Evolutionary conservation across 2,888 invertebrate species (phyloP), one percentile per base, ranked within the genome.

Genomic region (Stratiomys singularior): DNA sequence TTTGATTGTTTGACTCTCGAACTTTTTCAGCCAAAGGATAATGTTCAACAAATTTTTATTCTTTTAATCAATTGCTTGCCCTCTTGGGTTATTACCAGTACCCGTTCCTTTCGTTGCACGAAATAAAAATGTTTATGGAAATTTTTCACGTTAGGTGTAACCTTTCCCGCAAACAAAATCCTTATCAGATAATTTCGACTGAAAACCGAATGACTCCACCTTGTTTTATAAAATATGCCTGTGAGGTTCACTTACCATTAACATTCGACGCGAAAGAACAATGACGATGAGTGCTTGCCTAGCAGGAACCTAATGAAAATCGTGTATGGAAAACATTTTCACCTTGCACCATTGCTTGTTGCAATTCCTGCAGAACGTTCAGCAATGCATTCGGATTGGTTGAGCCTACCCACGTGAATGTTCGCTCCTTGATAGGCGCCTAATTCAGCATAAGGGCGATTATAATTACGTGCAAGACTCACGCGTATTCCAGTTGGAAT

Each of bases 151-250:
- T 60, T 76, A 66, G 56, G 47, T 28, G 37, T 72, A 78, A 72
- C 71, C 78, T 78, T 78, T 79, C 78, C 72, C 74, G 76, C 77
- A 71, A 72, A 46, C 64, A 64, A 7, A 18, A 9, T 18, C 52
- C 63, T 79, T 76, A 78, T 79, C 79, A 74, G 78, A 79, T 79
- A 64, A 56, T 64, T 63, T 64, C 1, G 63, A 76, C 44, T 37
- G 63, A 64, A 76, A 71, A 69, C 21, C 63, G 79, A 79, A 72
- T 58, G 78, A 60, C 77, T 78, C 79, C 77, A 74, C 79, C 79
- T 77, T 47, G 74, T 72, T 78, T 78, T 46, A 71, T 77, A 78
- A 78, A 77, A 79, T 76, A 76, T 76, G 60, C 74, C 79, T 18
- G n/a, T 44, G 30, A 76, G 58, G 37, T 60, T 58, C 60, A 37